A percentile compares a stretch with the other conserved stretches of the same genome.
Conservation (phyloP, 2,113 vertebrate genomes). For the Menura novaehollandiae region DNA sequence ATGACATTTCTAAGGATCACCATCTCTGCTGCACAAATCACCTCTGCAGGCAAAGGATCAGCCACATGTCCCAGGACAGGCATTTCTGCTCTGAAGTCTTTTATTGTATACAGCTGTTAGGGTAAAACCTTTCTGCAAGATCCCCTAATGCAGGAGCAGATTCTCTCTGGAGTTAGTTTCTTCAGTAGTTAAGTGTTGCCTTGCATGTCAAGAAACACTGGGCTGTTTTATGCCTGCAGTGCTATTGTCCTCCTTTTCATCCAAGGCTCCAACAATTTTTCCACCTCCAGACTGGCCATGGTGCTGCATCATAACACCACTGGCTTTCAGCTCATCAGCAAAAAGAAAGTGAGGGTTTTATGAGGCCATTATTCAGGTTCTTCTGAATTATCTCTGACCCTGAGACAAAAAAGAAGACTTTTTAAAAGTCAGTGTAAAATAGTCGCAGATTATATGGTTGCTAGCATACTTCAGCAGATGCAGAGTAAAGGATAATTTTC, state of each 20-base stretch:
- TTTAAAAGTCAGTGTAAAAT: background rate
- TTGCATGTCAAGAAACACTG: rapidly evolving
- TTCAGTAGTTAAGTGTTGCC: background rate
- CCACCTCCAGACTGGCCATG: background rate
- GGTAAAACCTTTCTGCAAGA: background rate
- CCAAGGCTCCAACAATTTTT: background rate
- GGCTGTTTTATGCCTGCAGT: background rate
- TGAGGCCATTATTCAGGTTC: background rate
- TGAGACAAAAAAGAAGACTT: background rate
- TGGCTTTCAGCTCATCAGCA: background rate
- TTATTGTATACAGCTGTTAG: background rate
- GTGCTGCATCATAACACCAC: background rate
- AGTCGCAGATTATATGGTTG: background rate
- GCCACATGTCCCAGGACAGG: background rate
- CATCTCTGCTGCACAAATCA: background rate
- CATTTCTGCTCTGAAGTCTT: background rate
- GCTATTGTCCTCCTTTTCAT: background rate
- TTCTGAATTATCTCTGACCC: background rate
- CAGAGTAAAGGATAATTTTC: background rate
- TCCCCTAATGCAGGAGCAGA: background rate
- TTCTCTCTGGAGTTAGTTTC: background rate
- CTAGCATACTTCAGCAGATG: background rate
- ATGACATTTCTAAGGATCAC: background rate
- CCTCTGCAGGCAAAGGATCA: background rate
- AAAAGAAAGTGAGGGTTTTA: background rate